These are phyloP conservation scores for Galerucella calmariensis DNA, from an alignment of 2,888 invertebrate species.

Conservation along the genomic window DNA sequence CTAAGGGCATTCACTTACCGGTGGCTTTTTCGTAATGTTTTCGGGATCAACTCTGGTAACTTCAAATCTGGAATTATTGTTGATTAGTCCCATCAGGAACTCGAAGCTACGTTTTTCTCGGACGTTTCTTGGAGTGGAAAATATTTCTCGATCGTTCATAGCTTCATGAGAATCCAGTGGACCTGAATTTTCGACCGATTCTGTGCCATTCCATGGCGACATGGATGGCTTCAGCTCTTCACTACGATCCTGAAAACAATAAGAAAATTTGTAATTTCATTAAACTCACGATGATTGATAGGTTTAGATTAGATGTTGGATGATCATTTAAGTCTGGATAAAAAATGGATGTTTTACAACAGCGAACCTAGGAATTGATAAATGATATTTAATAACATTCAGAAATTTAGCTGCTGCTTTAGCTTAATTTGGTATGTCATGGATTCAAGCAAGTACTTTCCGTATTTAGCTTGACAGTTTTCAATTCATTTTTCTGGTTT, in stretches of 20 bases:
- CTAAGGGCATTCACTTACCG: constrained; percentile 25
- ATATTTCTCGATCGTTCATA: constrained; percentile 62
- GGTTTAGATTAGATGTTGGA: background rate
- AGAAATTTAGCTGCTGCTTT: background rate
- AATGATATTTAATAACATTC: background rate
- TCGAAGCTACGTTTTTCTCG: constrained; percentile 62
- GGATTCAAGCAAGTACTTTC: background rate
- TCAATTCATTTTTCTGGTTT: too few relatives aligned
- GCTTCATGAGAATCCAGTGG: constrained; percentile 63
- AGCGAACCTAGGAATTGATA: background rate
- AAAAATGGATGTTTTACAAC: background rate
- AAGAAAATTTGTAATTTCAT: background rate
- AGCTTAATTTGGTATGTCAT: background rate
- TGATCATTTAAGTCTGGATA: background rate
- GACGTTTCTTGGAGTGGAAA: constrained; percentile 52
- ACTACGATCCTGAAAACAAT: constrained; percentile 16
- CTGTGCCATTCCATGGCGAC: constrained; percentile 15
- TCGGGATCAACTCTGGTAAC: constrained; percentile 57
- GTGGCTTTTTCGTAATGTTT: constrained; percentile 38
- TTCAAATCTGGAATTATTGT: constrained; percentile 62
- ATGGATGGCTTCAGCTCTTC: constrained; percentile 18
- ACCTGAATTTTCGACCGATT: constrained; percentile 46
- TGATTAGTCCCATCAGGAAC: constrained; percentile 62
- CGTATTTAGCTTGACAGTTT: too few relatives aligned
- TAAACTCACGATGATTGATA: background rate